A percentile compares a stretch with the other conserved stretches of the same genome.
phyloP scores from a whole-genome alignment of 2,888 invertebrate genomes.

The Dione juno region DNA sequence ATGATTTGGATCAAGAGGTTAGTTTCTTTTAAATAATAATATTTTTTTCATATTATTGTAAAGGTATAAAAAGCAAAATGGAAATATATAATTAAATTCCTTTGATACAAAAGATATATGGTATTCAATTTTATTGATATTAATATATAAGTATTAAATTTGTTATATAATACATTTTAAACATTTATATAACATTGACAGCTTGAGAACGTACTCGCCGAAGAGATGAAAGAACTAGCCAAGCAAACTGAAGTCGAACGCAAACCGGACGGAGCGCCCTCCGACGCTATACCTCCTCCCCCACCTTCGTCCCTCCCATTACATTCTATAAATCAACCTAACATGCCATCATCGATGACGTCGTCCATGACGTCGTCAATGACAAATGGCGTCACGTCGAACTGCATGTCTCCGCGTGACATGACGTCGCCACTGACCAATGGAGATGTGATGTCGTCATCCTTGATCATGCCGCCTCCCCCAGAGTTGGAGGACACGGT shows the following conservation, averaged over 20 bases:
- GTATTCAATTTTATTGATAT: no score
- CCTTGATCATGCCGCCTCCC: constrained; percentile 66
- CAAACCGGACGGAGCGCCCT: constrained; percentile 77
- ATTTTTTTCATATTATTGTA: no score
- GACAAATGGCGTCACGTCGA: constrained; percentile 44
- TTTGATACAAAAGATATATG: no score
- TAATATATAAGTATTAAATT: no score
- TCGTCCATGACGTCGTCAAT: constrained; percentile 48
- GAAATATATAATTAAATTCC: no score
- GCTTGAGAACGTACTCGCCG: constrained; percentile 76
- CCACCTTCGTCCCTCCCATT: constrained; percentile 65
- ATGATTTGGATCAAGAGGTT: constrained; percentile 91
- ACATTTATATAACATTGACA: constrained; percentile 46
- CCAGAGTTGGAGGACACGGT: constrained; percentile 52
- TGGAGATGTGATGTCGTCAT: constrained; percentile 55
- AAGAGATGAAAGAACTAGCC: constrained; percentile 73
- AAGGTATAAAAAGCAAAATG: no score
- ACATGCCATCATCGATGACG: constrained; percentile 57
- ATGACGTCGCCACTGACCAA: constrained; percentile 46
- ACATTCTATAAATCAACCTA: constrained; percentile 59
- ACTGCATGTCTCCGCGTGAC: constrained; percentile 50
- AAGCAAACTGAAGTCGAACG: constrained; percentile 72
- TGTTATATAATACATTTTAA: background rate
- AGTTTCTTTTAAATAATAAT: background rate
- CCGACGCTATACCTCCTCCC: constrained; percentile 71